Percentiles rank a stretch among this genome's conserved stretches.
Conservation (phyloP, 2,888 invertebrate genomes). For the Ethmia dodecea region DNA sequence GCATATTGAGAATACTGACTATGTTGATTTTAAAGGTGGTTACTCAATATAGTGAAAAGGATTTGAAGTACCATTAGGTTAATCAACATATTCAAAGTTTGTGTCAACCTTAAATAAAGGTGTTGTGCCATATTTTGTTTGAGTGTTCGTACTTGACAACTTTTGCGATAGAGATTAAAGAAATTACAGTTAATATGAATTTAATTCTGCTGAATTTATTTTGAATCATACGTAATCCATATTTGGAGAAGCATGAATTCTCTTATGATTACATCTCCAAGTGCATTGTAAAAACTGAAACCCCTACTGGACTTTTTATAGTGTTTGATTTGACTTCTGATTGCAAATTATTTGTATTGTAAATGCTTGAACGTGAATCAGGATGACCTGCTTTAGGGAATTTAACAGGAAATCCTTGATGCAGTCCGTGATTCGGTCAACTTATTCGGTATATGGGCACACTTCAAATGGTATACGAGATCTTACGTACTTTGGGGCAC, state of each 20-base stretch:
- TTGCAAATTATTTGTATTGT: constrained; percentile 23
- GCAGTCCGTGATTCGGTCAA: constrained; percentile 1
- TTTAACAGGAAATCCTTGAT: constrained; percentile 3
- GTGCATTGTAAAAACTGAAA: neutral
- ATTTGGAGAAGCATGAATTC: neutral
- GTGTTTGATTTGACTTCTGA: constrained; percentile 33
- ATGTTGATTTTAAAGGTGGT: no score
- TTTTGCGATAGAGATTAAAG: no score
- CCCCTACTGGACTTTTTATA: constrained; percentile 24
- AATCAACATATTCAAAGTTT: constrained; percentile 35
- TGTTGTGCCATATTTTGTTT: no score
- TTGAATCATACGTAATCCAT: constrained; percentile 11
- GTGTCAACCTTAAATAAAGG: constrained; percentile 22
- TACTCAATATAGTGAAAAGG: no score
- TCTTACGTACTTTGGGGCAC: constrained; percentile 17
- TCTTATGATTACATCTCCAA: neutral
- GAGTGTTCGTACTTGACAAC: no score
- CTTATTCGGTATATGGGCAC: constrained; percentile 3
- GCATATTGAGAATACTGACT: no score
- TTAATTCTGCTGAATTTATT: constrained; percentile 27
- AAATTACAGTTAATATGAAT: constrained; percentile 6
- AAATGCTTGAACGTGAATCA: constrained; percentile 34
- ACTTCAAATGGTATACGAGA: constrained; percentile 16
- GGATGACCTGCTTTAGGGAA: constrained; percentile 28
- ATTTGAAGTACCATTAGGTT: constrained; percentile 31